Percentiles rank a stretch among this genome's conserved stretches.
Evolutionary conservation across 2,797 vertebrate genomes (phyloP).

Genomic region (Lepidocolaptes lacrymiger): DNA sequence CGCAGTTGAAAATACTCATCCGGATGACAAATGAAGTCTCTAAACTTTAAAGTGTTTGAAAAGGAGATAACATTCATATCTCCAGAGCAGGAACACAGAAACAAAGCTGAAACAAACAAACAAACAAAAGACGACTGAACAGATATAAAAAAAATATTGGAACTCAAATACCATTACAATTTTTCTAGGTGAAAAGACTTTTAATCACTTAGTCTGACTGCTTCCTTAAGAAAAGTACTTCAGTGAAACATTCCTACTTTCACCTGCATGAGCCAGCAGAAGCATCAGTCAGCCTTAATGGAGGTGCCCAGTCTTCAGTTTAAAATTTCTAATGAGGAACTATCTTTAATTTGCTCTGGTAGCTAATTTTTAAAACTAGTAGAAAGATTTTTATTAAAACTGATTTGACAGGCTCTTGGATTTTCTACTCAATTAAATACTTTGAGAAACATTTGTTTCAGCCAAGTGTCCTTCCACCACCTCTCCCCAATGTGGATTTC

Average conservation of each 20-base stretch:
- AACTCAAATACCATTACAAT: not conserved
- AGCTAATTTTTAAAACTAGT: not conserved
- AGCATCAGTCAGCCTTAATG: not conserved
- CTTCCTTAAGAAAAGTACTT: not conserved
- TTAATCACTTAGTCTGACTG: not conserved
- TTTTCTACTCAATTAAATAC: not conserved
- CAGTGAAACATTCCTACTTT: not conserved
- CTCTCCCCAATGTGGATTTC: not conserved
- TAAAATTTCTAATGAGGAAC: not conserved
- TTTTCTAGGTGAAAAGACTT: not conserved
- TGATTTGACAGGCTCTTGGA: not conserved
- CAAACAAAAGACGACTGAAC: not conserved
- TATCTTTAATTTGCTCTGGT: not conserved
- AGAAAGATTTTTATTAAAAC: not conserved
- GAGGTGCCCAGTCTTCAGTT: not conserved
- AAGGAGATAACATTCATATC: not conserved
- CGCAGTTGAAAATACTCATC: not conserved
- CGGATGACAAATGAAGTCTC: not conserved
- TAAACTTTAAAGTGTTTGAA: not conserved
- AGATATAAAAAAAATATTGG: not conserved
- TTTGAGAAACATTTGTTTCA: not conserved
- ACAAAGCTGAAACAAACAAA: not conserved
- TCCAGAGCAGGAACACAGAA: not conserved
- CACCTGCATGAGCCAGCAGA: not conserved
- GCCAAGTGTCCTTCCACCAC: not conserved